Conservation (phyloP, 2,113 vertebrate genomes). For the Dromiciops gliroides region DNA sequence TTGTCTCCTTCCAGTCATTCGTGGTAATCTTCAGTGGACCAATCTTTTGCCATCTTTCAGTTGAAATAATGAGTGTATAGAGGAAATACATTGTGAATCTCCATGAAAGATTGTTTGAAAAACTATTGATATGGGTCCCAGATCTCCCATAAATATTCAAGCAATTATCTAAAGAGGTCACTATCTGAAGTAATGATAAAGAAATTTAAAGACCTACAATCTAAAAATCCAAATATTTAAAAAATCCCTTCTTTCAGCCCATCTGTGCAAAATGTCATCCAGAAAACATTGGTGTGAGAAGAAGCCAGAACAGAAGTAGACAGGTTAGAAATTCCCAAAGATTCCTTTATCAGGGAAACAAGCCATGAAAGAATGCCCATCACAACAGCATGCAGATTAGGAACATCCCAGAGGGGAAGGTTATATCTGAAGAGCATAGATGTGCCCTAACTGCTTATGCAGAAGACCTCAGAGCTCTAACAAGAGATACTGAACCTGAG, state of each 20-base stretch:
- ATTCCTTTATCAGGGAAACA: background rate
- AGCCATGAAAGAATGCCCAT: background rate
- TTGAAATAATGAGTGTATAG: background rate
- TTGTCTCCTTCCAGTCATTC: background rate
- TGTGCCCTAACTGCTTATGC: too few relatives aligned
- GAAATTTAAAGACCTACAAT: background rate
- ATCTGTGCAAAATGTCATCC: background rate
- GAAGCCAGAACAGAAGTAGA: background rate
- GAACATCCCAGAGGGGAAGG: background rate
- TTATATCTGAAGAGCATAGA: background rate
- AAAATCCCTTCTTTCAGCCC: background rate
- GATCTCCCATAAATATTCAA: background rate
- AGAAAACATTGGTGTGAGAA: background rate
- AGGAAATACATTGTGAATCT: background rate
- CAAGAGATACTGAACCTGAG: background rate
- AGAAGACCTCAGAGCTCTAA: background rate
- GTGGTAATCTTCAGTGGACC: background rate
- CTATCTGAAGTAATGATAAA: background rate
- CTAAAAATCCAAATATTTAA: too few relatives aligned
- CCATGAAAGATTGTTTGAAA: background rate
- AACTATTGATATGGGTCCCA: background rate
- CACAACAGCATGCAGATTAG: background rate
- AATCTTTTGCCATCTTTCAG: background rate
- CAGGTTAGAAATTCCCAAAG: background rate
- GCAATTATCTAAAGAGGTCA: background rate